Percentiles rank a stretch among this genome's conserved stretches.
Conservation (phyloP, 2,888 invertebrate species). For the Schrankia costaestrigalis region DNA sequence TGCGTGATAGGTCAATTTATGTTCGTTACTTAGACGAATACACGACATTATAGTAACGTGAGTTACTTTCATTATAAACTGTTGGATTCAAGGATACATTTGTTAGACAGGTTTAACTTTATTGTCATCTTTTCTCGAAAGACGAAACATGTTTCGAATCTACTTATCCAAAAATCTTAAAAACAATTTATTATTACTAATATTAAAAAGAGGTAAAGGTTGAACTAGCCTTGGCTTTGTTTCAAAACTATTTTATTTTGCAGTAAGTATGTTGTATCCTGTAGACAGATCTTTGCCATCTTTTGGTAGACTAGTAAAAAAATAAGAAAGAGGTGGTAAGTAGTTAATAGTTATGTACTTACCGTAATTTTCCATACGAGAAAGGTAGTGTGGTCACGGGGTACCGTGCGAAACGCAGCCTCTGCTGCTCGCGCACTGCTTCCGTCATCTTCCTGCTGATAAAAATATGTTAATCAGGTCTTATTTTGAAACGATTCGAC, state of each 20-base stretch:
- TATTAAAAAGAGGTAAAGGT: no score
- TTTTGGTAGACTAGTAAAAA: no score
- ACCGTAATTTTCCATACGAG: slow-evolving; percentile 95
- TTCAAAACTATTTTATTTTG: no score
- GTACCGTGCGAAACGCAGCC: slow-evolving; percentile 89
- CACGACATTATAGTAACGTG: slow-evolving; percentile 28
- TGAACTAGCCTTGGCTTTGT: no score
- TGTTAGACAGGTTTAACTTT: slow-evolving; percentile 5
- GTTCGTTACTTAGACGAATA: slow-evolving; percentile 29
- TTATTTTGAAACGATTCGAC: no score
- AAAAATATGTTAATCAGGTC: no score
- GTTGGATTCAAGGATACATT: slow-evolving; percentile 27
- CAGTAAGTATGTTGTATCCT: no score
- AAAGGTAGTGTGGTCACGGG: slow-evolving; percentile 88
- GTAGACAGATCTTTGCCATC: no score
- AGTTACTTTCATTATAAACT: slow-evolving; percentile 5
- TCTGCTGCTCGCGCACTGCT: slow-evolving; percentile 77
- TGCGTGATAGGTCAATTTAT: slow-evolving; percentile 49
- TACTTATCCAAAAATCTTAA: no score
- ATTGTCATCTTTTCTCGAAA: background rate
- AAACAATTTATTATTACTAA: no score
- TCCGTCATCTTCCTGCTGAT: slow-evolving; percentile 66
- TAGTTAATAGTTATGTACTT: slow-evolving; percentile 41
- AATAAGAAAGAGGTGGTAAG: no score
- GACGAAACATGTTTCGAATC: no score